Base-by-base conservation (phyloP, 2,113 vertebrate species). In the Numida meleagris region DNA sequence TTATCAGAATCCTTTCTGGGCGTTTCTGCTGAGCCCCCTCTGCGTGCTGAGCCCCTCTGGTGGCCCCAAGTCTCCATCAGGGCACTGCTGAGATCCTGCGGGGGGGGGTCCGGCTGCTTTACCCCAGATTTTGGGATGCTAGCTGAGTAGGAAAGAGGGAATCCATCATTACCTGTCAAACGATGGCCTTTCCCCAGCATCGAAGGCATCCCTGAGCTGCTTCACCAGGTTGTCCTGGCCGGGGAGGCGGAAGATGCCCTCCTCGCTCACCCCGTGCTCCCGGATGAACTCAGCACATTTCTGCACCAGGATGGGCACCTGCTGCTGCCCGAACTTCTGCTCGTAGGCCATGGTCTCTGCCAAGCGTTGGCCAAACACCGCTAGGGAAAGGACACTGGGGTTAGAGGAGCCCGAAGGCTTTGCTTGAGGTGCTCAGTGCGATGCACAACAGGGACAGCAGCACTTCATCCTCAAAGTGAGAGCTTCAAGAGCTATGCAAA, bases 161-260 rank as follows among this genome's bases (percentile, higher is more conserved):
- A 20, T 7, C 29, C 43, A 82, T 61, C 5, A 4, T 21, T 96
- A 99, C 99, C 98, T 97, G 94, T 98, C 97, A 90, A 99, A 99
- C 0, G 99, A 99, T 2, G 99, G 99, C 21, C 99, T 98, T 89
- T 99, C 99, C 86, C 99, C 99, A 0, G 99, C 99, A 4, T 99
- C 99, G 2, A 99, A 99, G 4, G 99, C 98, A 0, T 99, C 99
- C 88, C 99, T 96, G 96, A 99, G 98, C 96, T 99, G 98, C 80
- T 98, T 99, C 67, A 99, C 99, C 36, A 99, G 97, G 77, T 98
- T 99, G 96, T 99, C 99, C 90, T 99, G 99, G 25, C 99, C 99
- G 0, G 99, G 99, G 9, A 99, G 98, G 12, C 99, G 98, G 96
- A 99, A 99, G 94, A 99, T 99, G 8, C 99, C 99, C 94, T 99